Percentiles rank a stretch among this genome's conserved stretches.
Conservation (phyloP, 2,113 vertebrate species). For the Pelecanoides urinatrix region DNA sequence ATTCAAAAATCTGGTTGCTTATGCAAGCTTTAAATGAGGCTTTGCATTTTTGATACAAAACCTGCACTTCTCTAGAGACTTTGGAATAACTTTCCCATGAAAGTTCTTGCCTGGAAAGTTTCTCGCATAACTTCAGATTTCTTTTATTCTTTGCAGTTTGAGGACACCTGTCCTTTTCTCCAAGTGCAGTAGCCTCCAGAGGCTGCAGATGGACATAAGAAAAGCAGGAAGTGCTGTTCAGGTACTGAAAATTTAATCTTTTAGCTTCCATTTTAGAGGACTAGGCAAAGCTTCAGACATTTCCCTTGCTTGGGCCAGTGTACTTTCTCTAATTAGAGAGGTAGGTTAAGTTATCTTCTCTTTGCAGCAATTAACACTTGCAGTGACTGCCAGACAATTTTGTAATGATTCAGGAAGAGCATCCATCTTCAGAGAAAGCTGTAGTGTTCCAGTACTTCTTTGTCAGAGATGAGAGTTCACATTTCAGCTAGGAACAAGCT, state of each 20-base stretch:
- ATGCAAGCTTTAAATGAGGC: background rate
- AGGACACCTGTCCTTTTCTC: background rate
- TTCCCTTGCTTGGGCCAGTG: background rate
- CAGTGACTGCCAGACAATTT: conserved; percentile 42
- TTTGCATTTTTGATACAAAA: background rate
- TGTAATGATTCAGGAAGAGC: conserved; percentile 47
- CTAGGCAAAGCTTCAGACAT: background rate
- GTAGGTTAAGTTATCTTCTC: conserved; percentile 37
- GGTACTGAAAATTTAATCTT: background rate
- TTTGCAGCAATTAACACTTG: conserved; percentile 48
- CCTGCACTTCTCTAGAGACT: background rate
- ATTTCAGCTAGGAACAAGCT: conserved; percentile 11
- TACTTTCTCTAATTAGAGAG: conserved; percentile 31
- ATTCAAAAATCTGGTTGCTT: background rate
- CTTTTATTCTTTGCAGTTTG: background rate
- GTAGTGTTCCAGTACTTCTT: conserved; percentile 22
- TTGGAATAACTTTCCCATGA: background rate
- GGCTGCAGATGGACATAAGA: background rate
- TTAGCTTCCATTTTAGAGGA: background rate
- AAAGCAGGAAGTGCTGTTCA: background rate
- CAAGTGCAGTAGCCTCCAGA: background rate
- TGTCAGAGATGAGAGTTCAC: conserved; percentile 30
- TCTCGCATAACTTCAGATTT: background rate
- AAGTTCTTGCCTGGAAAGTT: background rate
- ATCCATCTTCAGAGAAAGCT: conserved; percentile 37